Evolutionary conservation across 2,797 vertebrate genomes (phyloP).

Genomic region (Galaxias olidus): DNA sequence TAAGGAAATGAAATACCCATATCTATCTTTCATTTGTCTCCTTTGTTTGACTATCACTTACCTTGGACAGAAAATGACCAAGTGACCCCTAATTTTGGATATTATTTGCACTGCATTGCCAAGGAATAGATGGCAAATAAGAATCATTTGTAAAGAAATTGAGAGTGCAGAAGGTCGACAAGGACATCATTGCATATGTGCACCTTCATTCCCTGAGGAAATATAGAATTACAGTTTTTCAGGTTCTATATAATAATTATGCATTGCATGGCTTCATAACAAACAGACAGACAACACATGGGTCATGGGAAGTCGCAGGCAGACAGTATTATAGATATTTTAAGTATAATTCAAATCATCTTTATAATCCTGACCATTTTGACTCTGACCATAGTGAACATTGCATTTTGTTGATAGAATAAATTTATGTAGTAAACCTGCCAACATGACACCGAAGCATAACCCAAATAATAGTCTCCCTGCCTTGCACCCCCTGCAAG

Average conservation of each 20-base stretch:
- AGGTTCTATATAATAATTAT: conserved; percentile 32
- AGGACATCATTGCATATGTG: conserved; percentile 47
- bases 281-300: not conserved
- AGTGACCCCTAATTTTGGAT: conserved; percentile 86
- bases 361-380: too few species aligned
- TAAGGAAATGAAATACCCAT: conserved; percentile 85
- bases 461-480: conserved; percentile 37
- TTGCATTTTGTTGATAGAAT: not conserved
- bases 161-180: conserved; percentile 51
- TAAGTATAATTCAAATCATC: too few species aligned
- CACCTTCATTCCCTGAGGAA: conserved; percentile 34
- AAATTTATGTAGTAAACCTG: not conserved
- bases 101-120: conserved; percentile 90
- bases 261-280: conserved; percentile 26
- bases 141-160: conserved; percentile 52
- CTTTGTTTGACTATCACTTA: conserved; percentile 89
- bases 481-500: conserved; percentile 48
- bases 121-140: conserved; percentile 89
- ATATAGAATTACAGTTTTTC: conserved; percentile 26
- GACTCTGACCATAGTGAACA: too few species aligned
- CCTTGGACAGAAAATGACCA: conserved; percentile 85
- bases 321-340: not conserved
- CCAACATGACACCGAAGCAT: conserved; percentile 42
- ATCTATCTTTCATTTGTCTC: conserved; percentile 76
- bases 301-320: conserved; percentile 2